These are phyloP conservation scores for Halcyon smyrnensis DNA, from an alignment of 2,797 vertebrate genomes.

Conservation along the genomic window DNA sequence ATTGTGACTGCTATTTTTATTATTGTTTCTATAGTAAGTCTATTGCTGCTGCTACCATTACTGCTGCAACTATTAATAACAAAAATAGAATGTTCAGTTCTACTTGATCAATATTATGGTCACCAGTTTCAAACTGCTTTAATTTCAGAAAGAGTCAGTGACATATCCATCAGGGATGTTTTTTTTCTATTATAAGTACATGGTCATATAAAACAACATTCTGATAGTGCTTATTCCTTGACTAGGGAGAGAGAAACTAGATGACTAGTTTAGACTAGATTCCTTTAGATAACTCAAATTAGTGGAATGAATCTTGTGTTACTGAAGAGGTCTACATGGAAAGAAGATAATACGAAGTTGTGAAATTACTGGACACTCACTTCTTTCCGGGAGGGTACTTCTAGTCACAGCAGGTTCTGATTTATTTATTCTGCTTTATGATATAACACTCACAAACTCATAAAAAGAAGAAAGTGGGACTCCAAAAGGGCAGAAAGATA, in stretches of 20 bases:
- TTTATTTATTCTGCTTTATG: not conserved
- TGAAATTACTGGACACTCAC: not conserved
- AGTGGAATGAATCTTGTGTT: not conserved
- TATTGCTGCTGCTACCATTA: not conserved
- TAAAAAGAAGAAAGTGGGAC: not conserved
- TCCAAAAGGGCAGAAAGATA: not conserved
- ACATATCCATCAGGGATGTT: not conserved
- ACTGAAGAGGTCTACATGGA: not conserved
- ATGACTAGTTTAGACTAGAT: not conserved
- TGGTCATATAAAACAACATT: not conserved
- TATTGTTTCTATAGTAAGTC: not conserved
- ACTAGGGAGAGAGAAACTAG: not conserved
- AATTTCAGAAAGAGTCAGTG: not conserved
- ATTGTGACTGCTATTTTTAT: not conserved
- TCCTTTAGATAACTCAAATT: not conserved
- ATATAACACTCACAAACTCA: not conserved
- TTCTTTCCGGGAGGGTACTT: not conserved
- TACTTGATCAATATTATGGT: not conserved
- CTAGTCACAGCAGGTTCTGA: not conserved
- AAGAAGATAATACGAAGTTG: not conserved
- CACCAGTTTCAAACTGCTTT: not conserved
- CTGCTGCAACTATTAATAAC: not conserved
- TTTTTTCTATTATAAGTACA: fast-evolving
- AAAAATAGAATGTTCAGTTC: not conserved
- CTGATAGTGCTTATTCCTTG: not conserved